Conservation (phyloP, 2,113 vertebrate species). For the Elaphurus davidianus region DNA sequence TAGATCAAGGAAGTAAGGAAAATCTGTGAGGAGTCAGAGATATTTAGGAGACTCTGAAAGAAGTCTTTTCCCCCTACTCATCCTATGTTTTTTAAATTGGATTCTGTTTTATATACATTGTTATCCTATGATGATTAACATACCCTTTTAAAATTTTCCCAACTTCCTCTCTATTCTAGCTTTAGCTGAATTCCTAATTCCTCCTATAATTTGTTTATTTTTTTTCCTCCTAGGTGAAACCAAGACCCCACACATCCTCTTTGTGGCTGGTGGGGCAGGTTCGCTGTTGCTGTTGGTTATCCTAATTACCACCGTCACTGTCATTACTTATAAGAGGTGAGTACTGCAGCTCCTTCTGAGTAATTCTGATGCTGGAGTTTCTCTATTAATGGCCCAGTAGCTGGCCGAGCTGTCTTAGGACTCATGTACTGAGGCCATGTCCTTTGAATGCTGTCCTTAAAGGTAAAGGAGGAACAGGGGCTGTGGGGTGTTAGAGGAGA, state of each 20-base stretch:
- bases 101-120: background rate
- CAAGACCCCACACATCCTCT: background rate
- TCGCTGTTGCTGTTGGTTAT: background rate
- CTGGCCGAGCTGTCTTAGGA: background rate
- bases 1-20: background rate
- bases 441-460: background rate
- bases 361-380: background rate
- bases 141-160: background rate
- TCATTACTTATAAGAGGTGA: conserved; percentile 42
- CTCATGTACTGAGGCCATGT: rapidly evolving
- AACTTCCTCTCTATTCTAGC: background rate
- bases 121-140: background rate
- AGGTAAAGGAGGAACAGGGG: background rate
- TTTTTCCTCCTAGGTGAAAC: conserved; percentile 48
- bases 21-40: background rate
- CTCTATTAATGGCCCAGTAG: background rate
- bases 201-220: background rate
- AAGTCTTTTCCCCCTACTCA: background rate
- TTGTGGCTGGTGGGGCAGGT: background rate
- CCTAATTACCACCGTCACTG: background rate
- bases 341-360: background rate
- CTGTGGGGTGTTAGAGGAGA: background rate
- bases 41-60: background rate
- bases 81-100: background rate
- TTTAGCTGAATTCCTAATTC: conserved; percentile 37